Conservation (phyloP, 1,140 invertebrate genomes). For the Drosophila ogumai region DNA sequence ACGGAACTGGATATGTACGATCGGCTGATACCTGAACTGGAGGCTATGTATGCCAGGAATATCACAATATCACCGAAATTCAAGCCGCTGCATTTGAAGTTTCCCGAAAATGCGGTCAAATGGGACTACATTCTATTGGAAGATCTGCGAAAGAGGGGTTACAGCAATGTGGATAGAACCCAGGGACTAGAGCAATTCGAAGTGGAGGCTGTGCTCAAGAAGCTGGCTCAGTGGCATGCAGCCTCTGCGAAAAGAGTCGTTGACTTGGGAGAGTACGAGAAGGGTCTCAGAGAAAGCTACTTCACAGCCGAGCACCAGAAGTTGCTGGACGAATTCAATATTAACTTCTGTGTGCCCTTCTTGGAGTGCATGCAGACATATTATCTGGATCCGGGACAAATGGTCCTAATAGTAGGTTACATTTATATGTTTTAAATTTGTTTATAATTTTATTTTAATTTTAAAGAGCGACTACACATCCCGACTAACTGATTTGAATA, state of each 20-base stretch:
- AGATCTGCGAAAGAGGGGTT: slow-evolving; percentile 47
- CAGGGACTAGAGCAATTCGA: slow-evolving; percentile 85
- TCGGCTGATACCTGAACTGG: slow-evolving; percentile 61
- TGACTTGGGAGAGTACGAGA: slow-evolving; percentile 53
- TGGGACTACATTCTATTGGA: slow-evolving; percentile 69
- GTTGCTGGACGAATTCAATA: slow-evolving; percentile 59
- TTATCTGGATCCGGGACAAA: slow-evolving; percentile 53
- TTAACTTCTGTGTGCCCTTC: slow-evolving; percentile 61
- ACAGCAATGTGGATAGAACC: slow-evolving; percentile 85
- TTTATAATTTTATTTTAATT: background rate
- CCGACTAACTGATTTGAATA: slow-evolving; percentile 62
- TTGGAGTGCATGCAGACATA: slow-evolving; percentile 72
- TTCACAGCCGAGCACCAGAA: slow-evolving; percentile 54
- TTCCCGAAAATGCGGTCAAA: slow-evolving; percentile 36
- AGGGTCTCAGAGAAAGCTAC: slow-evolving; percentile 56
- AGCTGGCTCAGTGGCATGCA: slow-evolving; percentile 87
- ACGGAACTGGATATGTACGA: slow-evolving; percentile 67
- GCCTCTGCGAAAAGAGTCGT: slow-evolving; percentile 64
- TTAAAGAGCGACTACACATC: slow-evolving; percentile 64
- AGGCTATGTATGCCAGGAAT: slow-evolving; percentile 54
- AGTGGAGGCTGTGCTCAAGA: slow-evolving; percentile 85
- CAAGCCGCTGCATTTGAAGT: slow-evolving; percentile 56
- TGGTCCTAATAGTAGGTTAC: slow-evolving; percentile 56
- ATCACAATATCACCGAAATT: slow-evolving; percentile 54
- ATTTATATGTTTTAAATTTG: background rate